These are phyloP conservation scores for Nephotettix cincticeps DNA, from an alignment of 1,140 invertebrate genomes.

Conservation along the genomic window DNA sequence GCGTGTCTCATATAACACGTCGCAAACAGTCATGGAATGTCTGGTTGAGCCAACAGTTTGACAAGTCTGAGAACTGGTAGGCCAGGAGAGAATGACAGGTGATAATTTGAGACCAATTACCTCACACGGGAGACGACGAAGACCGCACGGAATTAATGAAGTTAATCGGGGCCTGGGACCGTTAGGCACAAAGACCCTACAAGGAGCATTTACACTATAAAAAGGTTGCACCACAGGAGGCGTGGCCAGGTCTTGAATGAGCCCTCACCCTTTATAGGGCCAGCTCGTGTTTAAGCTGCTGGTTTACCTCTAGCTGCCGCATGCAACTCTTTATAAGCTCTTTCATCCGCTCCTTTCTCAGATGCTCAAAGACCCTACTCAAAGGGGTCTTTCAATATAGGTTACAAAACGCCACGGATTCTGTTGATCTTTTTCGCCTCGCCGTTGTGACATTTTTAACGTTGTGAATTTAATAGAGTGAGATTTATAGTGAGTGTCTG, in stretches of 20 bases:
- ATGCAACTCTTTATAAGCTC: slow-evolving; percentile 20
- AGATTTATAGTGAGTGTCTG: background rate
- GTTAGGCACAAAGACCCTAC: background rate
- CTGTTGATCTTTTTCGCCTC: background rate
- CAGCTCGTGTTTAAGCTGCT: slow-evolving; percentile 15
- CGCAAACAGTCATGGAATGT: too few relatives aligned
- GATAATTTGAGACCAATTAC: background rate
- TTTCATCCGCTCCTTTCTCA: slow-evolving; percentile 18
- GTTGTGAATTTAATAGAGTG: background rate
- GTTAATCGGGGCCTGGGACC: slow-evolving; percentile 9
- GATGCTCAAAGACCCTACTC: background rate
- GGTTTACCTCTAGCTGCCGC: slow-evolving; percentile 17
- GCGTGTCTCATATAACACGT: too few relatives aligned
- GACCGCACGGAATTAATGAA: slow-evolving; percentile 21
- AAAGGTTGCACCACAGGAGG: slow-evolving; percentile 16
- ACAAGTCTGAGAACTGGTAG: too few relatives aligned
- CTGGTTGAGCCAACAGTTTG: too few relatives aligned
- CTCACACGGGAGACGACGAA: background rate
- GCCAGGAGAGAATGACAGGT: background rate
- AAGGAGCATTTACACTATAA: background rate
- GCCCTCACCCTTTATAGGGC: slow-evolving; percentile 10
- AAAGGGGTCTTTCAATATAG: background rate
- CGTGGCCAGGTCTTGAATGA: slow-evolving; percentile 11
- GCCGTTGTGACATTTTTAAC: slow-evolving; percentile 3
- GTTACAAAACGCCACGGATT: background rate